Evolutionary conservation across 2,113 vertebrate genomes (phyloP), one percentile per base, ranked within the genome.

Genomic region (Neogobius melanostomus): DNA sequence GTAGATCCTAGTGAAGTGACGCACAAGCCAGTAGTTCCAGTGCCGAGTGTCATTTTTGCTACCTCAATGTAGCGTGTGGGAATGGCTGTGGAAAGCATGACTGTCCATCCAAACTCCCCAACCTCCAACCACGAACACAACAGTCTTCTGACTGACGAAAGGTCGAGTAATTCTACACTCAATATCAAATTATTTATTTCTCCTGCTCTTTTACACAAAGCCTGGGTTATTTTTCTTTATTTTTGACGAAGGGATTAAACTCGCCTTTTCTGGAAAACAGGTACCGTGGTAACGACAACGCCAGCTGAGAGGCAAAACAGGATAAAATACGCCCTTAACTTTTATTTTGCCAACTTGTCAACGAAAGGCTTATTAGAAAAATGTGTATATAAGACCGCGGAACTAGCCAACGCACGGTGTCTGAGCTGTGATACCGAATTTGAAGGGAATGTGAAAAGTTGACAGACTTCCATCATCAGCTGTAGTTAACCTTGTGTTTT

Each of bases 51-150:
- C 85, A 86, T 89, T 92, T 93, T 93, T 92, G 84, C 91, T 89
- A 91, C 91, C 89, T 93, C 89, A 92, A 94, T 93, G 91, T 93
- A 92, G 91, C 90, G 91, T 92, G 91, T 93, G 93, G 92, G 93
- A 93, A 95, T 95, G 95, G 95, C 95, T 92, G 93, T 95, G 94
- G 95, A 95, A 94, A 95, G 94, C 93, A 94, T 94, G 92, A 94
- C 93, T 94, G 93, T 94, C 92, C 94, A 94, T 94, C 93, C 93
- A 93, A 93, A 94, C 93, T 94, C 94, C 94, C 93, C 94, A 94
- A 92, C 92, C 91, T 92, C 94, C 91, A 93, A 93, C 93, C 92
- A 93, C 92, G 91, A 94, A 93, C 93, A 93, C 93, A 93, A 92
- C 93, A 94, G 93, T 91, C 94, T 93, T 89, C 94, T 94, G 93